Evolutionary conservation across 2,888 invertebrate species (phyloP).

Genomic region (Belgica antarctica): DNA sequence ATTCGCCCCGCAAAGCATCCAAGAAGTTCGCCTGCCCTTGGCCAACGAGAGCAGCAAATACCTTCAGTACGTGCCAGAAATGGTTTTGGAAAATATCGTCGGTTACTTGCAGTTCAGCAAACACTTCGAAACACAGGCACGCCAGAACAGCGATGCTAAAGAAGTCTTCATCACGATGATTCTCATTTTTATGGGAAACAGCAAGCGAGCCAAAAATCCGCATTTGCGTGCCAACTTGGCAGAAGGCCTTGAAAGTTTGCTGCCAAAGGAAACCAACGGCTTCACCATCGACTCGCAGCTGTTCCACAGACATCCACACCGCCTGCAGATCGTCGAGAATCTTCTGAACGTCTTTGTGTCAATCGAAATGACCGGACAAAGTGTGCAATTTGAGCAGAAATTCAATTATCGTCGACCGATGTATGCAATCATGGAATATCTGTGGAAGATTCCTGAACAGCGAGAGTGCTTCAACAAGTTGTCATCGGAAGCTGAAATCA

Average conservation of each 20-base stretch:
- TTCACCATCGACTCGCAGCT: conserved; percentile 61
- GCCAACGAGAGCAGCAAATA: conserved; percentile 64
- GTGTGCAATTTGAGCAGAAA: conserved; percentile 94
- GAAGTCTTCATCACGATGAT: conserved; percentile 74
- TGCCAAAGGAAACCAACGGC: conserved; percentile 68
- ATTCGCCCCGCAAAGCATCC: conserved; percentile 63
- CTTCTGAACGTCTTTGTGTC: conserved; percentile 91
- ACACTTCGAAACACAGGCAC: conserved; percentile 62
- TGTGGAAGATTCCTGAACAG: conserved; percentile 82
- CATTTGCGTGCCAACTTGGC: conserved; percentile 88
- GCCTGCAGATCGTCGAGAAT: conserved; percentile 71
- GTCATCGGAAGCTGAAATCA: conserved; percentile 75
- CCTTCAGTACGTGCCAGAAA: conserved; percentile 79
- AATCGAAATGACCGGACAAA: conserved; percentile 96
- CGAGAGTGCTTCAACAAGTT: conserved; percentile 69
- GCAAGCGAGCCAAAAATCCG: conserved; percentile 79
- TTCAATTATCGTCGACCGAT: conserved; percentile 94
- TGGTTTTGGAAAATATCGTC: conserved; percentile 82
- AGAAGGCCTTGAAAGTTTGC: conserved; percentile 80
- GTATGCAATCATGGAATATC: conserved; percentile 88
- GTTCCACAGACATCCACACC: conserved; percentile 74
- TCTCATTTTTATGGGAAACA: conserved; percentile 84
- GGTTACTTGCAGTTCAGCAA: conserved; percentile 73
- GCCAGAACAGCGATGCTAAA: conserved; percentile 65
- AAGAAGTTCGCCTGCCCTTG: conserved; percentile 64